Conservation (phyloP, 1,140 invertebrate genomes). For the Scaptomyza hsui region DNA sequence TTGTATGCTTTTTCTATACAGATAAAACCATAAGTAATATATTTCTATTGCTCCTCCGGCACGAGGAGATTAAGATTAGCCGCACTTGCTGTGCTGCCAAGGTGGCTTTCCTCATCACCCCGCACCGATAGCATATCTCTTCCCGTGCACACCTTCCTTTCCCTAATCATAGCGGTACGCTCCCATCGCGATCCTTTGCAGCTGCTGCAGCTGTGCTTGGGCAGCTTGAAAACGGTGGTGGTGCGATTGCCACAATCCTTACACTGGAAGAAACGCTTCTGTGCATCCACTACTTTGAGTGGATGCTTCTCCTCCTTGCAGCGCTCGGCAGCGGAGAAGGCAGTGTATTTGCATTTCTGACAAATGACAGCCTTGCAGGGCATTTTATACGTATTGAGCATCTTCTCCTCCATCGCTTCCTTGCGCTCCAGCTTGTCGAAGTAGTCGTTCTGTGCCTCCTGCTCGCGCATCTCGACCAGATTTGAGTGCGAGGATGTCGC, state of each 20-base stretch:
- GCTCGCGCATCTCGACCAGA: conserved; percentile 89
- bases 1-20: conserved; percentile 38
- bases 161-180: conserved; percentile 91
- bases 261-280: conserved; percentile 96
- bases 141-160: conserved; percentile 86
- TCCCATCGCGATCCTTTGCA: conserved; percentile 91
- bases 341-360: conserved; percentile 94
- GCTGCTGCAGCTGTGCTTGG: conserved; percentile 90
- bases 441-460: conserved; percentile 92
- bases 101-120: conserved; percentile 89
- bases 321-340: conserved; percentile 91
- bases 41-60: conserved; percentile 83
- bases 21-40: conserved; percentile 12
- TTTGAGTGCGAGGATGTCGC: conserved; percentile 90
- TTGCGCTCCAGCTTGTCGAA: conserved; percentile 95
- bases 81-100: conserved; percentile 86
- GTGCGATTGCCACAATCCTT: conserved; percentile 93
- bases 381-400: conserved; percentile 93
- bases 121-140: conserved; percentile 87
- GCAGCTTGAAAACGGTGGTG: conserved; percentile 90
- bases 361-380: conserved; percentile 94
- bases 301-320: conserved; percentile 93
- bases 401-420: conserved; percentile 96
- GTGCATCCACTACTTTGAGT: conserved; percentile 90
- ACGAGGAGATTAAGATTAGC: conserved; percentile 89